Percentiles rank a stretch among this genome's conserved stretches.
Conservation (phyloP, 2,888 invertebrate species). For the Litoditis marina region DNA sequence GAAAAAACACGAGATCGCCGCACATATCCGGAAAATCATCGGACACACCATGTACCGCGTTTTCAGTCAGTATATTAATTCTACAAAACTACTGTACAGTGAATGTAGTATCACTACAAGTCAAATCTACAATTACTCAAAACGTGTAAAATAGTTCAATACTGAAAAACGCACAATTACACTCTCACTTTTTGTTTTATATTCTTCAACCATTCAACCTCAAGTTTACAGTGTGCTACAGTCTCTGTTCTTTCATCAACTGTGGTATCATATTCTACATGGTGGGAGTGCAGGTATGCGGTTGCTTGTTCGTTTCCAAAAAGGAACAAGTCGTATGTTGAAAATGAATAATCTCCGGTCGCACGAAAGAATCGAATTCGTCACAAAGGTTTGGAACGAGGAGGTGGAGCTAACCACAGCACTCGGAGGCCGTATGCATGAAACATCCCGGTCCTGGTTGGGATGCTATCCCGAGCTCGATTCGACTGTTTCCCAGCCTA, state of each 20-base stretch:
- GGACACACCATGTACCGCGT: conserved; percentile 35
- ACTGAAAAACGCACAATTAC: background rate
- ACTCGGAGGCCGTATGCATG: too few species aligned
- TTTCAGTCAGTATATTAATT: conserved; percentile 25
- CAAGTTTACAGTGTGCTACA: conserved; percentile 39
- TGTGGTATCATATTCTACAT: conserved; percentile 56
- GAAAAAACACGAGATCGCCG: conserved; percentile 21
- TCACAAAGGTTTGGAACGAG: too few species aligned
- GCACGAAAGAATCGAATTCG: too few species aligned
- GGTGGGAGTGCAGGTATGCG: conserved; percentile 48
- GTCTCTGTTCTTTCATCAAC: conserved; percentile 41
- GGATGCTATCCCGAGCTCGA: too few species aligned
- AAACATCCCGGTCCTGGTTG: too few species aligned
- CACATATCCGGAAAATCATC: conserved; percentile 29
- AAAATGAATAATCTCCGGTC: background rate
- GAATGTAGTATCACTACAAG: too few species aligned
- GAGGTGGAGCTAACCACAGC: too few species aligned
- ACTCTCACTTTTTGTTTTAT: background rate
- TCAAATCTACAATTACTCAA: too few species aligned
- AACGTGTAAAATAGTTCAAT: too few species aligned
- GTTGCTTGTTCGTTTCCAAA: background rate
- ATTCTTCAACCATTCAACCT: too few species aligned
- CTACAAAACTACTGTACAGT: background rate
- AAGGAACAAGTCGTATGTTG: background rate
- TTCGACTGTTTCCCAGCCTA: too few species aligned